Evolutionary conservation across 2,797 vertebrate species (phyloP), one percentile per base, ranked within the genome.

Genomic region (Chelonia mydas): DNA sequence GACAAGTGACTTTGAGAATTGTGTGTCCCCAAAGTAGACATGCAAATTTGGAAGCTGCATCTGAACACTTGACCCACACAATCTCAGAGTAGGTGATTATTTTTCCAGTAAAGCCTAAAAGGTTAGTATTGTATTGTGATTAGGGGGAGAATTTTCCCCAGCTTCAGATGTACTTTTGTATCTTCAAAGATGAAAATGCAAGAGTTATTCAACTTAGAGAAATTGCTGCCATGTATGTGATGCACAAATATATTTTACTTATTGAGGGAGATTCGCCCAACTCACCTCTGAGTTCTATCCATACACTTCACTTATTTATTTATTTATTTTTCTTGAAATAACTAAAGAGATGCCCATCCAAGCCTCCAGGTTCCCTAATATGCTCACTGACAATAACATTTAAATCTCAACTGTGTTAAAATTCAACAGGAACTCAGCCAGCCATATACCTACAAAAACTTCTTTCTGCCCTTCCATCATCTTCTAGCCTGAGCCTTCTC

Each of bases 231-330:
- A 82, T 86, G 7, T 81, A 57, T 54, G 65, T 76, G 77, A 84
- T n/a, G 95, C 94, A 94, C 80, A 90, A 93, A 87, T 57, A 81
- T 92, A 33, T 88, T 93, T 96, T 88, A 88, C 50, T 89, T 96
- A 81, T 88, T 94, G 7, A 5, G 83, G 49, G 65, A 94, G 94
- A 94, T 88, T 78, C 85, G 41, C 82, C 95, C 72, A 28, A 72
- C 95, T 94, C 85, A 88, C 49, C 87, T 82, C 72, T 54, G 86
- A 82, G 88, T 92, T 95, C 92, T 72, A 81, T 86, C 83, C 89
- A 12, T 72, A 25, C 17, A 72, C 37, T 72, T 41, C 8, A 19
- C 37, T 11, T 89, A 81, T 28, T 49, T 88, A 91, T 90, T 54
- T 53, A 23, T 9, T 37, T 90, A 86, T 92, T 92, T 68, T 68